Evolutionary conservation across 2,797 vertebrate genomes (phyloP).

Genomic region (Enteromius fasciolatus): DNA sequence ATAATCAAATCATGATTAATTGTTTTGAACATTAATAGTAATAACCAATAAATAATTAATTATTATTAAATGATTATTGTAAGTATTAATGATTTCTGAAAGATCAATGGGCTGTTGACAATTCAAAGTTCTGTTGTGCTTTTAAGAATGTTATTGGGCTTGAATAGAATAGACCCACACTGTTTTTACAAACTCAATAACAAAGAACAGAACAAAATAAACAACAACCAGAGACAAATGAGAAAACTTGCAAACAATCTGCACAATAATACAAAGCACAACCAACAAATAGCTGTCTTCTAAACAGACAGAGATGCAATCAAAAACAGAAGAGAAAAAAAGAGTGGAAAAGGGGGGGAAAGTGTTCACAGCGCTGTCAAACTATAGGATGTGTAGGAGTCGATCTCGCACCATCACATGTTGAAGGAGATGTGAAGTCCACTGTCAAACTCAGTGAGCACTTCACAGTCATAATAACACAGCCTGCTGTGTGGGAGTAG

Average conservation of each 20-base stretch:
- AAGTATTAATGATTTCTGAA: neutral
- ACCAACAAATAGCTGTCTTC: slow-evolving; percentile 24
- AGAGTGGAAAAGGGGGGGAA: neutral
- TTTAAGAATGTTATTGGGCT: slow-evolving; percentile 73
- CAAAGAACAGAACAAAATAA: slow-evolving; percentile 10
- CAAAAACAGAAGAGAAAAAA: slow-evolving; percentile 28
- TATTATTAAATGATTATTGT: neutral
- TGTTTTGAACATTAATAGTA: neutral
- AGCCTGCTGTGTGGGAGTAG: slow-evolving; percentile 57
- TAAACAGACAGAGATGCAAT: slow-evolving; percentile 31
- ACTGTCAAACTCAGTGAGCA: slow-evolving; percentile 54
- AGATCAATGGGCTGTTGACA: slow-evolving; percentile 62
- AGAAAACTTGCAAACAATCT: slow-evolving; percentile 4
- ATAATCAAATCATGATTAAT: no score
- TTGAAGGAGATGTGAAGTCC: slow-evolving; percentile 56
- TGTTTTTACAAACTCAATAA: slow-evolving; percentile 61
- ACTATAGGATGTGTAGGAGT: slow-evolving; percentile 61
- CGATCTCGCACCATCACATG: slow-evolving; percentile 52
- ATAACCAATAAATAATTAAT: neutral
- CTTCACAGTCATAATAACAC: slow-evolving; percentile 58
- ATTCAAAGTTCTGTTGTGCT: slow-evolving; percentile 75
- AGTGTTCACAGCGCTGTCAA: slow-evolving; percentile 38
- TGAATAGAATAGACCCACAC: slow-evolving; percentile 71
- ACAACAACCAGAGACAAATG: neutral
- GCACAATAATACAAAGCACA: slow-evolving; percentile 19